phyloP scores from a whole-genome alignment of 2,113 vertebrate genomes.

The Rhabdomys dilectus region DNA sequence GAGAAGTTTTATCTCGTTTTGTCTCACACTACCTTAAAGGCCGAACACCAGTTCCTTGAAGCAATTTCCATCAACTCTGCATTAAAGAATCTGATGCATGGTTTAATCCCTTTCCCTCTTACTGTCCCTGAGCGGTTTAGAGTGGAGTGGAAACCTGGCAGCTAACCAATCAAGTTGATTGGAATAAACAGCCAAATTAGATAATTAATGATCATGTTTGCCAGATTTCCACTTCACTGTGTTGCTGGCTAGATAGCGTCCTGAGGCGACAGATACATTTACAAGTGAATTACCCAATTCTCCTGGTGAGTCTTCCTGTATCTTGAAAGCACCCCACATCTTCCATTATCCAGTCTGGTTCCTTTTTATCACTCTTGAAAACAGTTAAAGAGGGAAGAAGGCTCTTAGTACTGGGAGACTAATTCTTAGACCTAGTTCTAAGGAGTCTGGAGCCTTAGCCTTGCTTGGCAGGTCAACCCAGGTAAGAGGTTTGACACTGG shows the following conservation, averaged over 20 bases:
- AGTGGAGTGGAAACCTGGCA: constrained; percentile 46
- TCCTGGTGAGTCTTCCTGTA: constrained; percentile 5
- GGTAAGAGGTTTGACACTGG: neutral
- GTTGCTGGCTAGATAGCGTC: constrained; percentile 19
- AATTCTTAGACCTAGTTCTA: neutral
- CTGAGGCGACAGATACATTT: constrained; percentile 11
- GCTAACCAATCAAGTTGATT: constrained; percentile 58
- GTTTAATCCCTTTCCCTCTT: neutral
- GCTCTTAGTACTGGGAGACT: neutral
- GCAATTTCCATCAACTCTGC: neutral
- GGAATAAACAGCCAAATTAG: constrained; percentile 58
- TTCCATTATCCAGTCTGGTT: neutral
- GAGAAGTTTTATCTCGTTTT: constrained; percentile 7
- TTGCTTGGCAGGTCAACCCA: neutral
- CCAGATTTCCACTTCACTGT: constrained; percentile 60
- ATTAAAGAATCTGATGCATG: neutral
- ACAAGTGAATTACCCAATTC: neutral
- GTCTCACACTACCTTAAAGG: neutral
- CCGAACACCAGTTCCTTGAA: constrained; percentile 7
- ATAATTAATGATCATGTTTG: constrained; percentile 67
- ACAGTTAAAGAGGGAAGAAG: neutral
- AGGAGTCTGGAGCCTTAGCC: neutral
- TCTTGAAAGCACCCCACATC: neutral
- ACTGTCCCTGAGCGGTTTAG: constrained; percentile 19
- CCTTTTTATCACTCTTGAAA: constrained; percentile 19